Evolutionary conservation across 2,113 vertebrate genomes (phyloP), one percentile per base, ranked within the genome.

Genomic region (Sapayoa aenigma): DNA sequence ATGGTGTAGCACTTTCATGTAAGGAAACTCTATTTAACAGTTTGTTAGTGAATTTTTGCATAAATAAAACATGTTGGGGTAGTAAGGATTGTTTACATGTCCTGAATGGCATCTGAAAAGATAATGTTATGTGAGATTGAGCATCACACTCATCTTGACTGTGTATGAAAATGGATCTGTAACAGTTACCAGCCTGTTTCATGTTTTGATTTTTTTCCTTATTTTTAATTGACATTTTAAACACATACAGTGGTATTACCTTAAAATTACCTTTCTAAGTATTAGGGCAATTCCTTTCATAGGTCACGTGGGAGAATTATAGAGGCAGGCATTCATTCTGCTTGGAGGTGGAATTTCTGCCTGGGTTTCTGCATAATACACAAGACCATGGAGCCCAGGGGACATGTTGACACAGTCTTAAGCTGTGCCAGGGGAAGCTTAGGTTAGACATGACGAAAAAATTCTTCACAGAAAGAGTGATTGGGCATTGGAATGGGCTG

Each of bases 141-240:
- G 59, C 39, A 17, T 96, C 25, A 9, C 80, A 73, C 25, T 92
- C 39, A 69, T 93, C 94, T 96, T 97, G 94, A 80, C 92, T 96
- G 92, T 84, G 50, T 86, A 63, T 85, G 66, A 96, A 97, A 83
- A 50, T 77, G 77, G 93, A 69, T 95, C 85, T 94, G 72, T 94
- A 95, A 78, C 60, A 53, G 56, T 95, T 95, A 88, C 91, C 91
- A 96, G 5, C 77, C 53, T 93, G 67, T 81, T 76, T 47, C 8
- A 18, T 14, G 37, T 47, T 68, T 87, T 73, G 4, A 16, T n/a
- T 37, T 37, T 85, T 82, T 92, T 80, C 52, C 66, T 90, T 94
- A 33, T 88, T 96, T 97, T 95, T 94, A 95, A 96, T 94, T 93
- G 52, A 52, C 55, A 69, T 97, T 97, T 94, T 95, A 96, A 97